Percentiles rank a stretch among this genome's conserved stretches.
Conservation (phyloP, 2,797 vertebrate genomes). For the Nannoperca obscura region DNA sequence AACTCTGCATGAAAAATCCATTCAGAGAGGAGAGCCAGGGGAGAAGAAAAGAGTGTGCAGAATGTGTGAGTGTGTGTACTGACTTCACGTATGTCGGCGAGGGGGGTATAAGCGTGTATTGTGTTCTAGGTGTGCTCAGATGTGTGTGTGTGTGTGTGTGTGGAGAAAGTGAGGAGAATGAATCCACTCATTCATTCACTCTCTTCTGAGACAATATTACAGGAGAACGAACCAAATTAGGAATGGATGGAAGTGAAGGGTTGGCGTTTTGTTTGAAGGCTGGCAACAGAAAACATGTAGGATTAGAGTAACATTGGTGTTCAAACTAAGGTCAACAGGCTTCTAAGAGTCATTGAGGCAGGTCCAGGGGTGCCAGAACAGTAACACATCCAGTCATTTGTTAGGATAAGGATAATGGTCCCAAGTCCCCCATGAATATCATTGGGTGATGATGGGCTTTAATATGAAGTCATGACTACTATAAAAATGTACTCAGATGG, state of each 20-base stretch:
- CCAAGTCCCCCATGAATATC: neutral
- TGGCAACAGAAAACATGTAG: neutral
- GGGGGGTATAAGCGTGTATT: neutral
- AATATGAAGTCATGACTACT: neutral
- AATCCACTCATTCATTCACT: slow-evolving; percentile 45
- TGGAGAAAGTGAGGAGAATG: slow-evolving; percentile 19
- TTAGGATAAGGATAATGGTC: neutral
- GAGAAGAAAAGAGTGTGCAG: slow-evolving; percentile 33
- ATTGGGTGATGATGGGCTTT: neutral
- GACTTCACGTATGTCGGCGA: slow-evolving; percentile 15
- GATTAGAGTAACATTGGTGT: neutral
- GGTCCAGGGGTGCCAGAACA: too few species aligned
- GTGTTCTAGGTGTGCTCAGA: neutral
- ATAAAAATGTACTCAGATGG: neutral
- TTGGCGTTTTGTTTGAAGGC: neutral
- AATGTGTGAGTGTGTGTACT: slow-evolving; percentile 9
- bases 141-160: slow-evolving; percentile 27
- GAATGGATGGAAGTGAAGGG: neutral
- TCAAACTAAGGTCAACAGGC: slow-evolving; percentile 4
- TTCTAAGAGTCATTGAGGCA: neutral
- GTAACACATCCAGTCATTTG: slow-evolving; percentile 1
- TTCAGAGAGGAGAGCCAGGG: slow-evolving; percentile 66
- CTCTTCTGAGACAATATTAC: slow-evolving; percentile 40
- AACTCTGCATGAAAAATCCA: slow-evolving; percentile 77
- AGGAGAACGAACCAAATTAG: slow-evolving; percentile 36